Percentiles rank a stretch among this genome's conserved stretches.
These are phyloP conservation scores for Felis chaus DNA, from an alignment of 2,113 vertebrate species.

Conservation along the genomic window DNA sequence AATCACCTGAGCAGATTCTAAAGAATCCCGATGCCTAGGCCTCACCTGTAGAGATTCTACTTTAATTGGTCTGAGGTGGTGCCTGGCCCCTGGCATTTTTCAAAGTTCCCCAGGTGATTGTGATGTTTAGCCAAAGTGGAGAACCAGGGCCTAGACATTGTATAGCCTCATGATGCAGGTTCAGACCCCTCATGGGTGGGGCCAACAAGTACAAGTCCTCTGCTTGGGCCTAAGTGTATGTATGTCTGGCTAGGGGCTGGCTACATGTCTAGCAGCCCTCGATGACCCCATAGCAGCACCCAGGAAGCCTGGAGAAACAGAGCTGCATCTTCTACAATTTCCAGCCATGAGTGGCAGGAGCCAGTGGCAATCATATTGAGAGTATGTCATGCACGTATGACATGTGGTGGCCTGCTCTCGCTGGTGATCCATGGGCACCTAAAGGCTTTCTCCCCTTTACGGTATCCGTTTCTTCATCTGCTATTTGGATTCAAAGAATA, in stretches of 20 bases:
- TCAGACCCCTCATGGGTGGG: background rate
- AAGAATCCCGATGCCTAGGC: background rate
- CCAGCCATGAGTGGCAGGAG: background rate
- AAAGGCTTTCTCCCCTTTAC: background rate
- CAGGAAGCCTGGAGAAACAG: background rate
- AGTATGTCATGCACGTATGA: background rate
- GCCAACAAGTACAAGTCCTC: background rate
- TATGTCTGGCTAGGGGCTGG: background rate
- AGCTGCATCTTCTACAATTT: background rate
- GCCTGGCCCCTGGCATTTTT: background rate
- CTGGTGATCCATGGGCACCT: fast-evolving
- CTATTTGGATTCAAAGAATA: background rate
- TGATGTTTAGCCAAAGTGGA: background rate
- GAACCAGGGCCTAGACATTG: background rate
- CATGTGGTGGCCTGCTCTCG: background rate
- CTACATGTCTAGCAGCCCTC: background rate
- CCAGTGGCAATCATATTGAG: background rate
- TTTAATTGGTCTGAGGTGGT: background rate
- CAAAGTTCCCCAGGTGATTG: background rate
- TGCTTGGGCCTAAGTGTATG: background rate
- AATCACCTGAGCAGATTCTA: background rate
- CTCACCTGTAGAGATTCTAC: background rate
- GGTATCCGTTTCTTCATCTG: background rate
- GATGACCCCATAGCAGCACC: background rate
- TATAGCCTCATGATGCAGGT: background rate